phyloP scores from a whole-genome alignment of 2,888 invertebrate genomes.

The Drosophila melanosoma region DNA sequence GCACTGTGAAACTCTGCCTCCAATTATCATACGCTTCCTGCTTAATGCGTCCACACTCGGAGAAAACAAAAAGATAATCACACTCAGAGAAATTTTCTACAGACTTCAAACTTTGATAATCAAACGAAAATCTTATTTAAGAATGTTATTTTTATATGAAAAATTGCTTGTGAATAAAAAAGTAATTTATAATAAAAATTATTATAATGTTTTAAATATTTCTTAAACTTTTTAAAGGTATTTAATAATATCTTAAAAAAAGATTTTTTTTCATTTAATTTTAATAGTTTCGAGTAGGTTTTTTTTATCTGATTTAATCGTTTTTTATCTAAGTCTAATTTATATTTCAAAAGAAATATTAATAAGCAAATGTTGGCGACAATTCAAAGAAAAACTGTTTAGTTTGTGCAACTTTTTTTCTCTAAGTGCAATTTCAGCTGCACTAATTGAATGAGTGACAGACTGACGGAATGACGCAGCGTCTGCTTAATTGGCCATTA shows the following conservation, averaged over 20 bases:
- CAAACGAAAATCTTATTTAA: neutral
- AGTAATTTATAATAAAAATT: neutral
- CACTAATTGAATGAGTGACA: conserved; percentile 37
- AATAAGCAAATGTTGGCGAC: too few relatives aligned
- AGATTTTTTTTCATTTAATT: neutral
- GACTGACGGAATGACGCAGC: conserved; percentile 45
- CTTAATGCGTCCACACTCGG: conserved; percentile 46
- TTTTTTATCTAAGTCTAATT: too few relatives aligned
- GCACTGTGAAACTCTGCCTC: conserved; percentile 53
- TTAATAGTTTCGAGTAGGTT: too few relatives aligned
- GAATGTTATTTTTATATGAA: neutral
- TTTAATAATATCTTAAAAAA: neutral
- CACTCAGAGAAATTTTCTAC: neutral
- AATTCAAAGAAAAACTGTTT: neutral
- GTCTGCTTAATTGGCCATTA: conserved; percentile 78
- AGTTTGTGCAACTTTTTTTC: neutral
- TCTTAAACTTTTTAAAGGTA: neutral
- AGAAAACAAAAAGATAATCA: neutral
- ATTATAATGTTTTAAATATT: neutral
- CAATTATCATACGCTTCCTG: conserved; percentile 65
- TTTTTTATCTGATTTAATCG: too few relatives aligned
- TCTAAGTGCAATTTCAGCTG: conserved; percentile 3
- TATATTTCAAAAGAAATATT: too few relatives aligned
- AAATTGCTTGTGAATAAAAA: neutral
- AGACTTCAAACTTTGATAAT: neutral